Evolutionary conservation across 1,140 invertebrate species (phyloP).

Genomic region (Cylas formicarius): DNA sequence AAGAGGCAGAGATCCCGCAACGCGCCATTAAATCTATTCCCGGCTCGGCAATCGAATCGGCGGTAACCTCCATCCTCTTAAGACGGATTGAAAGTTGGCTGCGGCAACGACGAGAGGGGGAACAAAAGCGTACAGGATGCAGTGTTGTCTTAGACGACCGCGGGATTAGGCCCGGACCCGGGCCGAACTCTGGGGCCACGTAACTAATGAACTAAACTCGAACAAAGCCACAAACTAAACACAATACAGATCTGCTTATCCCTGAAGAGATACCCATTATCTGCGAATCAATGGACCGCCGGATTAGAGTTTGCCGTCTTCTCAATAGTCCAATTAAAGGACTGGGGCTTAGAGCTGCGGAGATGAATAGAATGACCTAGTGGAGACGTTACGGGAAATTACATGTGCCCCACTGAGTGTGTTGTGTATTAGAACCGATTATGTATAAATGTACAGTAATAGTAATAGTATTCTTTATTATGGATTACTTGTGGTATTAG

Average conservation of each 20-base stretch:
- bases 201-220: constrained; percentile 36
- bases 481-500: too few species aligned
- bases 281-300: constrained; percentile 38
- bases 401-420: too few species aligned
- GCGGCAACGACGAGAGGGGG: too few species aligned
- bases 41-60: neutral
- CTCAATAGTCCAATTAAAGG: constrained; percentile 7
- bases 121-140: too few species aligned
- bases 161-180: constrained; percentile 6
- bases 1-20: too few species aligned
- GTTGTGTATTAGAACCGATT: too few species aligned
- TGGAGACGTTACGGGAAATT: too few species aligned
- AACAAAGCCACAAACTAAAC: constrained; percentile 39
- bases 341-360: neutral
- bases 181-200: constrained; percentile 14
- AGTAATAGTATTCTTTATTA: too few species aligned
- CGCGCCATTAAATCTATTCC: constrained; percentile 1
- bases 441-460: too few species aligned
- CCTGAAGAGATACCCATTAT: constrained; percentile 38
- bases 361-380: too few species aligned
- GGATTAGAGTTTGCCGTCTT: constrained; percentile 26
- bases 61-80: too few species aligned
- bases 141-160: constrained; percentile 10
- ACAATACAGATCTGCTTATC: constrained; percentile 40
- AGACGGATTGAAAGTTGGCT: too few species aligned